Evolutionary conservation across 2,888 invertebrate species (phyloP), one percentile per base, ranked within the genome.

Genomic region (Ecdyonurus torrentis): DNA sequence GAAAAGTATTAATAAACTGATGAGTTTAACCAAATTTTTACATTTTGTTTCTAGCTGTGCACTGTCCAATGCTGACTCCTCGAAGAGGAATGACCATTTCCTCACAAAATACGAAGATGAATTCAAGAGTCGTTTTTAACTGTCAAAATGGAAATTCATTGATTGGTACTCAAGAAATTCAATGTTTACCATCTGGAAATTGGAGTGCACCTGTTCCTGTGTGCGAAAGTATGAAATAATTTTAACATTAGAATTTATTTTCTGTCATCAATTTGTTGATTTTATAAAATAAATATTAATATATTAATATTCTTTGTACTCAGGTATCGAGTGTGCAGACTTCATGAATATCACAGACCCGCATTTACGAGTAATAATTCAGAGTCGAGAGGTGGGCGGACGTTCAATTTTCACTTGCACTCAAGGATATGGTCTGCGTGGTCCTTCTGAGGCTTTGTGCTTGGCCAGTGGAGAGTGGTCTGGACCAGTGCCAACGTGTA

Each of bases 191-290:
- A 0, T 89, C 89, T 22, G 90, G 90, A 24, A 89, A 89, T 73
- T 91, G 91, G 91, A 89, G 88, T 69, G 83, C 86, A 0, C 86
- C 87, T 1, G 77, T 89, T 65, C 91, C 91, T 5, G 84, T 87
- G 58, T 91, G 91, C 73, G 88, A 89, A 75, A 89, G 89, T 85
- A 75, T 80, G 82, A 77, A 64, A 10, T 37, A 10, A 37, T 37
- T 37, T 37, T 37, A 10, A 10, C 5, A 37, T 37, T 15, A 37
- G 7, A 37, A 37, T 10, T 37, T 15, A 37, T 10, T 10, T 10
- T 37, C 5, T 37, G 5, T 37, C 37, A 37, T 37, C 7, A 37
- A 37, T 15, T 37, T 37, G 7, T 37, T 37, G 37, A 37, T 5
- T 37, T 37, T 37, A 37, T 37, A 37, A 37, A 37, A 10, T 37